phyloP scores from a whole-genome alignment of 2,888 invertebrate species.

The Eupithecia inturbata region DNA sequence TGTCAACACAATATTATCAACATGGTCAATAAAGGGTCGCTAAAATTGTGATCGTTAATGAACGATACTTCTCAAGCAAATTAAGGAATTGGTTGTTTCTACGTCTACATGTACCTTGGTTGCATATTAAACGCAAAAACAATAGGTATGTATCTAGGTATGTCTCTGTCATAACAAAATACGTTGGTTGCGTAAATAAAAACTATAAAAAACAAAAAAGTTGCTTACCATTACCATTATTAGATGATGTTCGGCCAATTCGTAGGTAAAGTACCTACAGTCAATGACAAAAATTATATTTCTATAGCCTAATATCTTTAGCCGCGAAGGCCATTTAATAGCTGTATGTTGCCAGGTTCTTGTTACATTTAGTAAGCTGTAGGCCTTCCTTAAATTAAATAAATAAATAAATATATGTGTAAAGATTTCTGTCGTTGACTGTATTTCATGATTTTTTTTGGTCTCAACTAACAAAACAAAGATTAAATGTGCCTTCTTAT shows the following conservation, averaged over 20 bases:
- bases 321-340: too few relatives aligned
- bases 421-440: background rate
- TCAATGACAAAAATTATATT: too few relatives aligned
- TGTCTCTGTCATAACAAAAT: background rate
- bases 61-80: background rate
- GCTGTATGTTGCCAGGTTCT: too few relatives aligned
- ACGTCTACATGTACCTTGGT: background rate
- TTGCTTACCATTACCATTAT: background rate
- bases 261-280: too few relatives aligned
- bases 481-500: too few relatives aligned
- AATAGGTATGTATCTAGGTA: background rate
- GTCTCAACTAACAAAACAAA: background rate
- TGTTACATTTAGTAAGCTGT: too few relatives aligned
- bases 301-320: too few relatives aligned
- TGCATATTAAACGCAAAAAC: background rate
- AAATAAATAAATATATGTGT: too few relatives aligned
- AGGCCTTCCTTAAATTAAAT: too few relatives aligned
- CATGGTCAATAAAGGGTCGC: conserved; percentile 3
- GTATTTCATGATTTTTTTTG: background rate
- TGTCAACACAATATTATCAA: background rate
- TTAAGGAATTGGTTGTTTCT: background rate
- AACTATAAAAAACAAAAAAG: too few relatives aligned
- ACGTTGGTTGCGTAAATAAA: too few relatives aligned
- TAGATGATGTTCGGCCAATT: background rate
- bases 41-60: background rate